Conservation (phyloP, 2,797 vertebrate genomes). For the Somateria mollissima region DNA sequence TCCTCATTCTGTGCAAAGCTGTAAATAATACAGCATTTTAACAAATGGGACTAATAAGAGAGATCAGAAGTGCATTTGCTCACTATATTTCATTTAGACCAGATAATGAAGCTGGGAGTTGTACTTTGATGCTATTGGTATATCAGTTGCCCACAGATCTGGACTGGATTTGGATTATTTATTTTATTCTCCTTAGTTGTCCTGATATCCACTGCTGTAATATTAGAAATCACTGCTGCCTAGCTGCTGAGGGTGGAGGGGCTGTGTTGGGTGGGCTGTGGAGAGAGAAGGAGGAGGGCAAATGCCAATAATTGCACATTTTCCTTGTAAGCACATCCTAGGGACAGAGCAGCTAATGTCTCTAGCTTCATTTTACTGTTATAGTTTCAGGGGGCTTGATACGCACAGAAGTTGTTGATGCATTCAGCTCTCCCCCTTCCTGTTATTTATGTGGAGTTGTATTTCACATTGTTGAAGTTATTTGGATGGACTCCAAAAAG, state of each 20-base stretch:
- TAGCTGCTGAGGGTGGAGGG: background rate
- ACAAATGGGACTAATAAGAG: constrained; percentile 45
- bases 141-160: background rate
- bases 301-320: background rate
- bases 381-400: background rate
- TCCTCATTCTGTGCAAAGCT: background rate
- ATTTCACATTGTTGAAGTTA: background rate
- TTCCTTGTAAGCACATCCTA: background rate
- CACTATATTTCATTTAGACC: constrained; percentile 31
- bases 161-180: background rate
- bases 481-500: background rate
- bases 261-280: fast-evolving
- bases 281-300: background rate
- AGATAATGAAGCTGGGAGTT: constrained; percentile 3
- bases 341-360: background rate
- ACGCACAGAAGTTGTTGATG: fast-evolving
- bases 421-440: background rate
- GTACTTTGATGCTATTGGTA: background rate
- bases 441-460: background rate
- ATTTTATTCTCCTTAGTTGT: background rate
- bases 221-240: background rate
- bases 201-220: background rate
- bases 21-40: constrained; percentile 42
- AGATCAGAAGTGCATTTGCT: constrained; percentile 42
- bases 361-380: background rate